Evolutionary conservation across 2,888 invertebrate species (phyloP).

Genomic region (Hydrotaea cyrtoneurina): DNA sequence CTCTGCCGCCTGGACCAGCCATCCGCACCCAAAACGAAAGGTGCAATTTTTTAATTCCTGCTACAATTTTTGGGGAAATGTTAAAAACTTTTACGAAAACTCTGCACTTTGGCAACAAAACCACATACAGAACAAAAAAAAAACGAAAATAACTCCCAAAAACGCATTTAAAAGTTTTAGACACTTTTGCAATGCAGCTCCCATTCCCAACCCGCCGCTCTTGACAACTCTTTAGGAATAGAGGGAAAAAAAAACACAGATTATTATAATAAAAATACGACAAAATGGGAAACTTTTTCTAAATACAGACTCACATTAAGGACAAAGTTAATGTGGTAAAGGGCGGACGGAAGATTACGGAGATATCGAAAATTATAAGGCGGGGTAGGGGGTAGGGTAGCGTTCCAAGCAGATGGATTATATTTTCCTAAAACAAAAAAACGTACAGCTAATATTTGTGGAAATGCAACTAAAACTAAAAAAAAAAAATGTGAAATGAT

Average conservation of each 20-base stretch:
- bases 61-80: too few relatives aligned
- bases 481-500: neutral
- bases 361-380: neutral
- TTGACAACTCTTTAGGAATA: too few relatives aligned
- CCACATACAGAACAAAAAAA: neutral
- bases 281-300: too few relatives aligned
- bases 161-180: neutral
- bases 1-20: too few relatives aligned
- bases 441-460: neutral
- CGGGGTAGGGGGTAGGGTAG: too few relatives aligned
- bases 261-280: too few relatives aligned
- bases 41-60: too few relatives aligned
- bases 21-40: too few relatives aligned
- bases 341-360: neutral
- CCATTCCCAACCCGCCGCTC: neutral
- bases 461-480: neutral
- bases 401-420: neutral
- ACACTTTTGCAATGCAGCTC: conserved; percentile 4
- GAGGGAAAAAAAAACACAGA: too few relatives aligned
- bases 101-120: neutral
- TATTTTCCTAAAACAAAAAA: neutral
- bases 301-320: neutral
- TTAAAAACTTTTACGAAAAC: neutral
- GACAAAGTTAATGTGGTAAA: neutral
- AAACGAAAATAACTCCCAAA: too few relatives aligned